Base-by-base conservation (phyloP, 2,797 vertebrate species). In the Morelia viridis region DNA sequence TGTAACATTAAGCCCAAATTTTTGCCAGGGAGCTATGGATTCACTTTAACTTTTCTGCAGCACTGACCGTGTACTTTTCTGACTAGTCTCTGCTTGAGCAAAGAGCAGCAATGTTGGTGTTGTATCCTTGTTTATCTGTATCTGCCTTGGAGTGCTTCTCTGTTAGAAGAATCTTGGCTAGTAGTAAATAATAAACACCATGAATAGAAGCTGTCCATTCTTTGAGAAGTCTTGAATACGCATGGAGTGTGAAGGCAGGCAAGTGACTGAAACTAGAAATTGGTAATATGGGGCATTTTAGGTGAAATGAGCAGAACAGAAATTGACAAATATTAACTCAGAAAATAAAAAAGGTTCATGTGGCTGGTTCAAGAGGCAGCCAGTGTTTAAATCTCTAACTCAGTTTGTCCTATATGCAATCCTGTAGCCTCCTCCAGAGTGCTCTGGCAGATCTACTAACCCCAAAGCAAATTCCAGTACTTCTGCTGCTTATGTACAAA, bases 281-380 rank as follows among this genome's bases (percentile, higher is more conserved):
- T 76, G 85, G 28, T 24, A 65, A 5, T 68, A 93, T 92, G 87
- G 22, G 24, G 76, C 11, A 91, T 68, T 92, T 84, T 85, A 90
- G 89, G 62, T 68, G 61, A 26, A 92, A 87, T 11, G 88, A 91
- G 28, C 87, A 60, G 35, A 93, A 90, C 31, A 76, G 92, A 94
- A 71, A 85, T 61, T 85, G 91, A 93, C 0, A 57, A 76, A 93
- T 68, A 80, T 35, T 76, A 7, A 31, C 92, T 85, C 93, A 15
- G 61, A 35, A 50, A 94, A 87, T 88, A 92, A 58, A 80, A 9
- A 94, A 83, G 2, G 91, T 50, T 41, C 88, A 92, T 68, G 7
- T 90, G 93, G 64, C 65, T 95, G 35, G n/a, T 88, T 41, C n/a
- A 53, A 84, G n/a, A 87, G 89, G 31, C 50, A 86, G 26, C 11